These are phyloP conservation scores for Taurulus bubalis DNA, from an alignment of 2,113 vertebrate species.

Conservation along the genomic window DNA sequence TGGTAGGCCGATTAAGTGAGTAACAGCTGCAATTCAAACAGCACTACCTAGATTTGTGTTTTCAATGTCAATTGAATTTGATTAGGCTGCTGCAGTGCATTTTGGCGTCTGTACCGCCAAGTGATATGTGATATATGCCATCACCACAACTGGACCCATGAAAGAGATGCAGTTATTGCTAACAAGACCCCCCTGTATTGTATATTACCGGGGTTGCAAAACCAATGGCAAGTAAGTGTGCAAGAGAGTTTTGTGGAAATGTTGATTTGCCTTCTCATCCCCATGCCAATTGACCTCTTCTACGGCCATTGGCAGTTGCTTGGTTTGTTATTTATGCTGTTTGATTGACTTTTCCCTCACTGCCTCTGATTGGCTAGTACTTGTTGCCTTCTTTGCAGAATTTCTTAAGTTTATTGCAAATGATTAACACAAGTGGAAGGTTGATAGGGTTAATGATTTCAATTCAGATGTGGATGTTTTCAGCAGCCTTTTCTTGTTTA, in stretches of 20 bases:
- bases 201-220: not conserved
- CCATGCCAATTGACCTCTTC: not conserved
- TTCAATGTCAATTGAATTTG: too few species aligned
- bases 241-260: not conserved
- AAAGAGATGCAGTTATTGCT: not conserved
- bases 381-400: not conserved
- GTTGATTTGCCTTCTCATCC: not conserved
- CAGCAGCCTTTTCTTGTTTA: not conserved
- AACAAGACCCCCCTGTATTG: not conserved
- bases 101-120: not conserved
- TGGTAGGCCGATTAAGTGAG: not conserved
- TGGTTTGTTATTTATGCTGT: not conserved
- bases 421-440: not conserved
- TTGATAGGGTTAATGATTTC: not conserved
- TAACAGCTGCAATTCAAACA: not conserved
- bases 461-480: not conserved
- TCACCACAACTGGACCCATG: not conserved
- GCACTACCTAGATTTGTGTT: not conserved
- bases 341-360: not conserved
- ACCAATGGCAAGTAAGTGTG: not conserved
- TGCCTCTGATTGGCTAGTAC: not conserved
- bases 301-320: not conserved
- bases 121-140: too few species aligned
- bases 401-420: not conserved
- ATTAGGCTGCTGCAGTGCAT: not conserved